Conservation (phyloP, 2,797 vertebrate species). For the Meriones psammophilus region DNA sequence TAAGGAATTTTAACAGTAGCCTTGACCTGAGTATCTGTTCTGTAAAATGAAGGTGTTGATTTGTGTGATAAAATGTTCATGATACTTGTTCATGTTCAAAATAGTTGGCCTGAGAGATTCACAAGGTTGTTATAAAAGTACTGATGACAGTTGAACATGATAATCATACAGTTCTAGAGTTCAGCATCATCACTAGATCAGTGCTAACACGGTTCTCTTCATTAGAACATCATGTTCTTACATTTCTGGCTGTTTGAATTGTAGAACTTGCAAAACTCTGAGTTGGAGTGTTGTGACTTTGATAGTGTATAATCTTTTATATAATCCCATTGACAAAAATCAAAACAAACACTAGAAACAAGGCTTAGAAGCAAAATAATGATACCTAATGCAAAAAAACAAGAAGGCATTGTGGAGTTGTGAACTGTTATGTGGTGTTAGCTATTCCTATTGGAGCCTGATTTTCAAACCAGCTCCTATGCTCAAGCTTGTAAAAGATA, state of each 20-base stretch:
- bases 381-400: neutral
- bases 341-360: neutral
- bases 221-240: neutral
- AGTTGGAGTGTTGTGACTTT: neutral
- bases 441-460: neutral
- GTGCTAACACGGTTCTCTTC: neutral
- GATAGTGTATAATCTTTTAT: neutral
- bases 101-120: neutral
- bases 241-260: neutral
- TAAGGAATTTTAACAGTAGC: neutral
- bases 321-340: neutral
- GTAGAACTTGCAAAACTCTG: neutral
- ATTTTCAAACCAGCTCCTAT: neutral
- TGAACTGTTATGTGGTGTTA: neutral
- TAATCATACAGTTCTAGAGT: neutral
- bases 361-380: neutral
- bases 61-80: neutral
- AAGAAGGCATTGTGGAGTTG: neutral
- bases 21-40: neutral
- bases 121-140: neutral
- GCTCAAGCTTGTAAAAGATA: neutral
- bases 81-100: neutral
- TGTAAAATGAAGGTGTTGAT: neutral
- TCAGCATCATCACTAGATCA: neutral
- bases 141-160: neutral